Conservation (phyloP, 2,113 vertebrate species). For the Oenanthe oenanthe region DNA sequence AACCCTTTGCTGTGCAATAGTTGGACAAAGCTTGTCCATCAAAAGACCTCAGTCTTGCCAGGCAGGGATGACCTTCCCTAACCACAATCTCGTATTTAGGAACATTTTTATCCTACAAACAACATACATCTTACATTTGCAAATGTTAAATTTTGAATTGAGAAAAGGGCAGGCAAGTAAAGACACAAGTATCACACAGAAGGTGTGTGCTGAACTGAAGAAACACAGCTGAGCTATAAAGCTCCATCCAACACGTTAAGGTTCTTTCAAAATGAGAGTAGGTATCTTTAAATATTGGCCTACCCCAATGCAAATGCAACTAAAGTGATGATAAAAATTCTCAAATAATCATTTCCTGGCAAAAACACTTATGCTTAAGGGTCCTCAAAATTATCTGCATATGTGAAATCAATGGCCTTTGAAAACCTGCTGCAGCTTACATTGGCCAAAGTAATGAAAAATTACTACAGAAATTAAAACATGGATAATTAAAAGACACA, state of each 20-base stretch:
- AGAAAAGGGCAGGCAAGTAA: neutral
- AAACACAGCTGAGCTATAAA: neutral
- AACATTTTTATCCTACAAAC: neutral
- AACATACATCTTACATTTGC: neutral
- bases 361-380: neutral
- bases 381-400: neutral
- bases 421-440: neutral
- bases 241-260: neutral
- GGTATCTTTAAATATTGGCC: neutral
- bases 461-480: neutral
- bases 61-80: neutral
- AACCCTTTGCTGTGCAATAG: neutral
- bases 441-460: neutral
- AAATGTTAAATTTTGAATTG: neutral
- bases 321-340: neutral
- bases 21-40: neutral
- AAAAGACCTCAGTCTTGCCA: neutral
- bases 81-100: accelerated
- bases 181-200: neutral
- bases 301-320: neutral
- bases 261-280: neutral
- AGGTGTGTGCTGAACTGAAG: neutral
- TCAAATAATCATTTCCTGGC: conserved; percentile 23
- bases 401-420: neutral
- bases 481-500: neutral